Evolutionary conservation across 1,140 invertebrate species (phyloP).

Genomic region (Plodia interpunctella): DNA sequence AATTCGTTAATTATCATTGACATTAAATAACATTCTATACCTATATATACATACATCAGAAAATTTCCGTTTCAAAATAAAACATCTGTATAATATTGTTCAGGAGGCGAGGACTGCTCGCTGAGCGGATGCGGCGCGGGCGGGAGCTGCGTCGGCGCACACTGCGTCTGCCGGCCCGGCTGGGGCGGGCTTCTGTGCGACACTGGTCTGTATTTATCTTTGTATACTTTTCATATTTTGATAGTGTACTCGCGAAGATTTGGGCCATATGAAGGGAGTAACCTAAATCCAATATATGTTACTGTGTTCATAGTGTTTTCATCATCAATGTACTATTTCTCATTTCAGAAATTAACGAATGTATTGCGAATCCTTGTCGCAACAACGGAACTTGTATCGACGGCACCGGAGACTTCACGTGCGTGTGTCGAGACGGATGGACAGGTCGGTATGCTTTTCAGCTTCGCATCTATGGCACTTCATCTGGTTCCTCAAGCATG

Average conservation of each 20-base stretch:
- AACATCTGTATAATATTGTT: no score
- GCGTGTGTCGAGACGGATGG: slow-evolving; percentile 87
- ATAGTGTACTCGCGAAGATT: no score
- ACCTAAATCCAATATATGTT: no score
- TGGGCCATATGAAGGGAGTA: no score
- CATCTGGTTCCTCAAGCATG: no score
- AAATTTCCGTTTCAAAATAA: no score
- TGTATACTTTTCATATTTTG: no score
- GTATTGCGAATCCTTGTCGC: slow-evolving; percentile 87
- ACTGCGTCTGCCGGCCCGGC: slow-evolving; percentile 86
- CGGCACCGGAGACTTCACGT: slow-evolving; percentile 86
- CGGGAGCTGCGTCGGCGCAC: slow-evolving; percentile 82
- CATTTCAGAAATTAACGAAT: slow-evolving; percentile 86
- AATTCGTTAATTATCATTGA: no score
- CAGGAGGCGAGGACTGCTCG: slow-evolving; percentile 84
- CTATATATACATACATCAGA: no score
- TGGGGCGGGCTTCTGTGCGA: slow-evolving; percentile 86
- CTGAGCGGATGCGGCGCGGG: slow-evolving; percentile 81
- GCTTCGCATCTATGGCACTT: background rate
- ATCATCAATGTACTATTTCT: no score
- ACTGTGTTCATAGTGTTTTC: no score
- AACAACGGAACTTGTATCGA: slow-evolving; percentile 90
- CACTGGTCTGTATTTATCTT: background rate
- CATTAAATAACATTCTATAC: no score
- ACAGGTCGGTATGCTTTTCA: slow-evolving; percentile 75